Evolutionary conservation across 2,797 vertebrate genomes (phyloP), one percentile per base, ranked within the genome.

Genomic region (Oreochromis mossambicus): DNA sequence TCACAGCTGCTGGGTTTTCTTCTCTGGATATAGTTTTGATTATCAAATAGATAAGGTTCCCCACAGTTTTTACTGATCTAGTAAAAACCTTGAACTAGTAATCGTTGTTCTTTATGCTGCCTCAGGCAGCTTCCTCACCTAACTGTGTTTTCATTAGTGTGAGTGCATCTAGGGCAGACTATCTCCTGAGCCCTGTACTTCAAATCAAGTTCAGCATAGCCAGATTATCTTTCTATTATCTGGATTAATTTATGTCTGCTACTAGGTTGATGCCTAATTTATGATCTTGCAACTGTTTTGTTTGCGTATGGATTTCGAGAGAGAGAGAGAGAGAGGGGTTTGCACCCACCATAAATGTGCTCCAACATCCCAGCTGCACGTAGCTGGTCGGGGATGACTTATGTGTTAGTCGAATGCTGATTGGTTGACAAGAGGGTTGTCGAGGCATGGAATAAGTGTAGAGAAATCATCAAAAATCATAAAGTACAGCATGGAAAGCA

Each of bases 191-290:
- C 63, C 21, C 36, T 41, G 63, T 68, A 21, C 63, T 68, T 15
- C 36, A 24, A 68, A 68, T 41, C 38, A 68, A 24, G 63, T 66
- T 66, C 61, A 66, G n/a, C n/a, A 41, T 66, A 66, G 34, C 61
- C n/a, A 41, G n/a, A n/a, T 14, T 66, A 0, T 41, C 0, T 66
- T 41, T 66, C 19, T 38, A 21, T 41, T 14, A 66, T 24, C 61
- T 66, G 61, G 41, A 66, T 66, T 41, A 38, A 66, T 12, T 66
- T 6, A 2, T 36, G 58, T 2, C 58, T 36, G 10, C 58, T 12
- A 63, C 17, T 36, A 63, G 6, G 32, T 34, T 1, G 17, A n/a
- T 63, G 19, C 32, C 58, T 36, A 63, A 63, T 63, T 36, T 36
- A 63, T 63, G 10, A 63, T 36, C 58, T 63, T 63, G 32, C 32